phyloP scores from a whole-genome alignment of 2,888 invertebrate genomes.

The Drosophila percnosoma region DNA sequence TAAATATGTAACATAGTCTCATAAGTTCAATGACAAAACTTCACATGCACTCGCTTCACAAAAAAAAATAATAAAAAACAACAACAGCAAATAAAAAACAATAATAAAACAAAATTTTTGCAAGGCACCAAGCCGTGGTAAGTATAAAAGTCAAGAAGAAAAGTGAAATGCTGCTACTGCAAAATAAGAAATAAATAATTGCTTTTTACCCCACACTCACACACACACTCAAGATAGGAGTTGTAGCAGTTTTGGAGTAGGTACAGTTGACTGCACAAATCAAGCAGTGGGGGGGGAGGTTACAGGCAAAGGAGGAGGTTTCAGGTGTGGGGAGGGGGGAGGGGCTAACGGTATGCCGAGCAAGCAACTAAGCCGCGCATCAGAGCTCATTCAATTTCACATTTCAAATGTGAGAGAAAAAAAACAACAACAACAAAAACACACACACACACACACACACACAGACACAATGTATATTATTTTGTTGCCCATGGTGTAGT shows the following conservation, averaged over 20 bases:
- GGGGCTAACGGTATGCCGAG: slow-evolving; percentile 34
- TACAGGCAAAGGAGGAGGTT: neutral
- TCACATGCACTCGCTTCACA: slow-evolving; percentile 17
- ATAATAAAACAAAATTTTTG: slow-evolving; percentile 50
- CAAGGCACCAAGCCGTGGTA: slow-evolving; percentile 50
- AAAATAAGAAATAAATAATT: slow-evolving; percentile 53
- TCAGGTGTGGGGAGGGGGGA: neutral
- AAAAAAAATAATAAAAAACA: neutral
- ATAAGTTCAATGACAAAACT: slow-evolving; percentile 51
- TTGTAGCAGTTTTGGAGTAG: slow-evolving; percentile 4
- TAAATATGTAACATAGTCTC: slow-evolving; percentile 36
- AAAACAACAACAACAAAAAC: neutral
- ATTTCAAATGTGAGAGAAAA: slow-evolving; percentile 62
- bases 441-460: neutral
- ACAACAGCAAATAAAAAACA: slow-evolving; percentile 14
- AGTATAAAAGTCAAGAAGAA: slow-evolving; percentile 48
- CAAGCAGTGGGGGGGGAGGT: slow-evolving; percentile 9
- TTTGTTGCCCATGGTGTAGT: slow-evolving; percentile 28
- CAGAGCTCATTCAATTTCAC: slow-evolving; percentile 58
- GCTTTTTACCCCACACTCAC: slow-evolving; percentile 34
- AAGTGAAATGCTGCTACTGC: slow-evolving; percentile 69
- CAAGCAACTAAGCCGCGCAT: slow-evolving; percentile 53
- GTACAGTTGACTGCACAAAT: slow-evolving; percentile 61
- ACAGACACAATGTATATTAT: slow-evolving; percentile 34
- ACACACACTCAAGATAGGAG: neutral